phyloP scores from a whole-genome alignment of 2,888 invertebrate genomes.

The Pantelozetes paolii region DNA sequence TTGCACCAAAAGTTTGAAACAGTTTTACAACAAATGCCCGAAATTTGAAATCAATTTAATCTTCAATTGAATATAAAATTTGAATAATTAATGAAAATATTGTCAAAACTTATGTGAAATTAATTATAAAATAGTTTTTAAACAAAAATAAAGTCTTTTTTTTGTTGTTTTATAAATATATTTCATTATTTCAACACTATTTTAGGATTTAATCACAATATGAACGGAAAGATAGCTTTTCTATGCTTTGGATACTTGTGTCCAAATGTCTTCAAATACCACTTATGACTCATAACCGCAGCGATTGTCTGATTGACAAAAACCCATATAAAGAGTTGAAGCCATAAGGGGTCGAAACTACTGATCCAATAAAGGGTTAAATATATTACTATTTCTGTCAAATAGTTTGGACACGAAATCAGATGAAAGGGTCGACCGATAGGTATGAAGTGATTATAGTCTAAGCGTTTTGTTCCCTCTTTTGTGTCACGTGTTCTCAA shows the following conservation, averaged over 20 bases:
- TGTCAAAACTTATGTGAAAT: too few species aligned
- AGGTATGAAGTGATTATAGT: constrained; percentile 45
- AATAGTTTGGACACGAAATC: constrained; percentile 43
- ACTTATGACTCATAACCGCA: constrained; percentile 34
- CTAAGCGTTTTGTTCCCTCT: constrained; percentile 6
- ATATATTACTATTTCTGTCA: constrained; percentile 41
- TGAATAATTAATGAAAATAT: too few species aligned
- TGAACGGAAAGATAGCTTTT: constrained; percentile 40
- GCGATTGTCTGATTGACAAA: constrained; percentile 39
- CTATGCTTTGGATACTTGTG: constrained; percentile 33
- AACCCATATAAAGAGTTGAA: constrained; percentile 32
- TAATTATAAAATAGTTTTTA: too few species aligned
- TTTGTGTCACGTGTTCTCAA: constrained; percentile 49
- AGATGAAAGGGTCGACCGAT: constrained; percentile 33
- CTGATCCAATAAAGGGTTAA: background rate
- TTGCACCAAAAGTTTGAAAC: too few species aligned
- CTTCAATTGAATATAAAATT: too few species aligned
- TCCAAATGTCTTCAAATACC: constrained; percentile 44
- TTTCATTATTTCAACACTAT: too few species aligned
- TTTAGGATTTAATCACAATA: too few species aligned
- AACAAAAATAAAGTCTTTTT: too few species aligned
- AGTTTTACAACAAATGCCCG: too few species aligned
- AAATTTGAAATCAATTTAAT: too few species aligned
- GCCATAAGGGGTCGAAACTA: constrained; percentile 22
- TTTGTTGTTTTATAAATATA: too few species aligned